Evolutionary conservation across 1,140 invertebrate species (phyloP).

Genomic region (Neodiprion lecontei): DNA sequence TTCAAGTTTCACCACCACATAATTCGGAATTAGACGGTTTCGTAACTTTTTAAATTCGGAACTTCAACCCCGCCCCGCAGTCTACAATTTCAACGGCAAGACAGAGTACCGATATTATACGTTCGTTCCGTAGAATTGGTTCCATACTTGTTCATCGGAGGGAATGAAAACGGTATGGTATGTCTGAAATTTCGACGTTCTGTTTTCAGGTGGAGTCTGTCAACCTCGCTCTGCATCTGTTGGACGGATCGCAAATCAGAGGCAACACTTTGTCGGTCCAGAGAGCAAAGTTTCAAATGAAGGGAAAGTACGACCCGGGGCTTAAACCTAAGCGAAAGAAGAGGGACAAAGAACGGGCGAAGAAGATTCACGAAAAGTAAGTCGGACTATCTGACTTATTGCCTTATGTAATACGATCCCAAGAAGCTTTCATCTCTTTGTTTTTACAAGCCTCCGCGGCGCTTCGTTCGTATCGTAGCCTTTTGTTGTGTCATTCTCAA

Average conservation of each 20-base stretch:
- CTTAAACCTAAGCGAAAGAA: conserved; percentile 93
- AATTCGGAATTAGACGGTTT: too few relatives aligned
- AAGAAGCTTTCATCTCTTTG: conserved; percentile 5
- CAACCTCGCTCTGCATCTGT: conserved; percentile 86
- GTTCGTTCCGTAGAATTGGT: too few relatives aligned
- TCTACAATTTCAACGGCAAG: too few relatives aligned
- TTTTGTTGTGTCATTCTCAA: too few relatives aligned
- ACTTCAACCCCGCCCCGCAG: too few relatives aligned
- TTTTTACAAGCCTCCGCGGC: neutral
- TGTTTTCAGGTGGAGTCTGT: conserved; percentile 87
- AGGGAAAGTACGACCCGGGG: conserved; percentile 93
- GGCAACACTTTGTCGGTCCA: conserved; percentile 88
- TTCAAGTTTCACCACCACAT: too few relatives aligned
- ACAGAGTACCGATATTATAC: too few relatives aligned
- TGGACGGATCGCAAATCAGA: conserved; percentile 87
- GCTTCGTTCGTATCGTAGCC: too few relatives aligned
- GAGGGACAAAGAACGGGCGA: conserved; percentile 89
- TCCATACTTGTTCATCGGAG: too few relatives aligned
- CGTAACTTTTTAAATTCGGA: too few relatives aligned
- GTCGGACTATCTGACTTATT: conserved; percentile 30
- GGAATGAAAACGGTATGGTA: too few relatives aligned
- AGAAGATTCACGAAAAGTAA: conserved; percentile 93
- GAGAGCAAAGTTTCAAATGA: conserved; percentile 92
- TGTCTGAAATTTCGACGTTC: neutral
- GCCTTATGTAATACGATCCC: neutral